phyloP scores from a whole-genome alignment of 2,888 invertebrate species.

The Corbicula japonica region DNA sequence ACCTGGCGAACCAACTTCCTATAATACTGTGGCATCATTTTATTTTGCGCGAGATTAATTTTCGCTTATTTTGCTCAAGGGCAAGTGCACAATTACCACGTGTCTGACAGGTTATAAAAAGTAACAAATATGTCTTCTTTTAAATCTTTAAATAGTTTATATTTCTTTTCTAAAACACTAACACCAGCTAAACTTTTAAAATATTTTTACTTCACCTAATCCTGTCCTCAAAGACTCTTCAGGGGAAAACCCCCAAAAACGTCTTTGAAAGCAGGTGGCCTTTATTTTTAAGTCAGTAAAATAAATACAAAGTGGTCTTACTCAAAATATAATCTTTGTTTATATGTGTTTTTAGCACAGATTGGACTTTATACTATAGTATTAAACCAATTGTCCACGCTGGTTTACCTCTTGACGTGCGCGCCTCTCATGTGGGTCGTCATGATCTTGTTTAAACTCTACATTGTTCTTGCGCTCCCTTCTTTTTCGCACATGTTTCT shows the following conservation, averaged over 20 bases:
- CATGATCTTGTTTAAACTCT: conserved; percentile 36
- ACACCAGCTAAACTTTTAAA: no score
- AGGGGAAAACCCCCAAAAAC: neutral
- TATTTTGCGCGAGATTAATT: neutral
- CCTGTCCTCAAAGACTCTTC: neutral
- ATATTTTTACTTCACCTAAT: no score
- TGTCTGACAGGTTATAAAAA: neutral
- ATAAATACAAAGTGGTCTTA: neutral
- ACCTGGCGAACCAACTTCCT: neutral
- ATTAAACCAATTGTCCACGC: neutral
- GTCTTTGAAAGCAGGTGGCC: neutral
- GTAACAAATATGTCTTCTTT: neutral
- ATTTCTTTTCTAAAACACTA: no score
- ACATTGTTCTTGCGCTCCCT: conserved; percentile 17
- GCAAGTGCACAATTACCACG: neutral
- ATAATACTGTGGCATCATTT: neutral
- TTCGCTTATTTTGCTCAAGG: neutral
- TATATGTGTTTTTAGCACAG: neutral
- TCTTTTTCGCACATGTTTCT: conserved; percentile 14
- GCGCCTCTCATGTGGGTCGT: conserved; percentile 47
- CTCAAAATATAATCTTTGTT: neutral
- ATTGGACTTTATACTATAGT: neutral
- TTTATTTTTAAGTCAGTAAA: neutral
- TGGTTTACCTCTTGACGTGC: conserved; percentile 38
- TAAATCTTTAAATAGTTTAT: neutral